Conservation (phyloP, 2,113 vertebrate genomes). For the Opisthocomus hoazin region DNA sequence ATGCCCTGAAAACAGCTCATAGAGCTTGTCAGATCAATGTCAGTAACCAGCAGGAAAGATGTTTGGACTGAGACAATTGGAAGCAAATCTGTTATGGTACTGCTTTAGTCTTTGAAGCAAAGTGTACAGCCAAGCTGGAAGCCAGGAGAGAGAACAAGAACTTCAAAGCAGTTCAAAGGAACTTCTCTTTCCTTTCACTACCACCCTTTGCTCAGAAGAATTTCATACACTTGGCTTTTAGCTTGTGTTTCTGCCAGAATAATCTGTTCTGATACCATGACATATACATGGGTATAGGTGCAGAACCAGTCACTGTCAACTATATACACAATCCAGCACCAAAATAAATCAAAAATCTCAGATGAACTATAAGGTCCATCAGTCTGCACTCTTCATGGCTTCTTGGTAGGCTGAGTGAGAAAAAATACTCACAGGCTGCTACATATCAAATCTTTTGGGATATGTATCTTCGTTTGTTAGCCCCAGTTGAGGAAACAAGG, state of each 20-base stretch:
- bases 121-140: constrained; percentile 19
- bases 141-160: constrained; percentile 9
- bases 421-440: not conserved
- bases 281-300: not conserved
- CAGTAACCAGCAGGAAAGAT: constrained; percentile 22
- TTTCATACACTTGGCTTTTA: not conserved
- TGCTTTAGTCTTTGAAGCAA: constrained; percentile 20
- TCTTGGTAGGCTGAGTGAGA: not conserved
- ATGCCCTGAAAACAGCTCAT: not conserved
- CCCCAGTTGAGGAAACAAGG: not conserved
- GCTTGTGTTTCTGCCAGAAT: not conserved
- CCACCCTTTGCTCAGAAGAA: not conserved
- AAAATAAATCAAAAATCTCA: not conserved
- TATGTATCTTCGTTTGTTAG: not conserved
- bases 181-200: not conserved
- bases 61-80: constrained; percentile 5
- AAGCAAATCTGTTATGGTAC: constrained; percentile 38
- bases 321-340: not conserved
- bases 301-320: not conserved
- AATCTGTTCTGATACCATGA: not conserved
- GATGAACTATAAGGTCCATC: not conserved
- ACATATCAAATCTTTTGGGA: not conserved
- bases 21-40: constrained; percentile 31
- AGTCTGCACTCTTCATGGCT: not conserved
- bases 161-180: constrained; percentile 40